A percentile compares a stretch with the other conserved stretches of the same genome.
Conservation (phyloP, 2,113 vertebrate genomes). For the Azemiops feae region DNA sequence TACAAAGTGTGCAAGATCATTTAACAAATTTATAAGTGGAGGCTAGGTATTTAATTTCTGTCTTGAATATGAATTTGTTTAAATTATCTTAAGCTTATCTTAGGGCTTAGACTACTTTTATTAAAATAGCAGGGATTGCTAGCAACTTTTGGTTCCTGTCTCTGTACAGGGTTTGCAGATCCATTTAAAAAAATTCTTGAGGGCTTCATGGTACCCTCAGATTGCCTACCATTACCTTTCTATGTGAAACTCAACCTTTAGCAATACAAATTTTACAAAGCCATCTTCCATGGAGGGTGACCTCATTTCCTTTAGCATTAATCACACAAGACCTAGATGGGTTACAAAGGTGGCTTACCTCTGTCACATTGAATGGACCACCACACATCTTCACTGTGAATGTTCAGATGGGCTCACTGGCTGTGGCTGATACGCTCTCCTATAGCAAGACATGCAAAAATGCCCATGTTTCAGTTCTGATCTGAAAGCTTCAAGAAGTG, state of each 20-base stretch:
- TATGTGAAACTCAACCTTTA: not conserved
- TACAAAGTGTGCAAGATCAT: not conserved
- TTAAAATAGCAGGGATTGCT: not conserved
- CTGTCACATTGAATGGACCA: constrained; percentile 81
- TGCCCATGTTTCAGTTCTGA: not conserved
- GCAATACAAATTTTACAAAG: not conserved
- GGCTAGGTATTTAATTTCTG: not conserved
- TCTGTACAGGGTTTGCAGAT: not conserved
- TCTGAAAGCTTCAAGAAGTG: not conserved
- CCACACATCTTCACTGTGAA: constrained; percentile 88
- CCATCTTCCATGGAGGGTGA: not conserved
- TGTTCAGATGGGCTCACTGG: constrained; percentile 70
- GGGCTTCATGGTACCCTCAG: not conserved
- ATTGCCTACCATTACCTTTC: not conserved
- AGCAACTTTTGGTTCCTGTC: not conserved
- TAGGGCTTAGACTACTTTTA: not conserved
- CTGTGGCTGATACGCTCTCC: constrained; percentile 28
- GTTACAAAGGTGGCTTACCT: constrained; percentile 66
- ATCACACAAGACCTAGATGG: not conserved
- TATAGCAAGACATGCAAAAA: constrained; percentile 26
- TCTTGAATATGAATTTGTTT: not conserved
- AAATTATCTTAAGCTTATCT: not conserved
- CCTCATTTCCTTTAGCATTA: not conserved
- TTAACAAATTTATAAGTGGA: not conserved
- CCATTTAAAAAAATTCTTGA: not conserved